phyloP scores from a whole-genome alignment of 2,888 invertebrate genomes.

The Pandemis heparana region DNA sequence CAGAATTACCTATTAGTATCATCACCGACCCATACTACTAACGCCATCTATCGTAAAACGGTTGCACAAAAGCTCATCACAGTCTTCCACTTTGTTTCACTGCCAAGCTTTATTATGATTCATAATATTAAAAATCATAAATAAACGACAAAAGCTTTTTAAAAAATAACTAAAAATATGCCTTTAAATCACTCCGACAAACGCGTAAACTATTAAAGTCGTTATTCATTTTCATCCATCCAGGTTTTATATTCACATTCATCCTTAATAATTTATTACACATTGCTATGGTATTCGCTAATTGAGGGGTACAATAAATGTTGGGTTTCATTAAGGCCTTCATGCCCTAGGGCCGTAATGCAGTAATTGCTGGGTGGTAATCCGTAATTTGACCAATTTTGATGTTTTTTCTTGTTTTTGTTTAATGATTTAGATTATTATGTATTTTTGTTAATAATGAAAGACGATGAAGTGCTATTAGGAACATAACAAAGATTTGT shows the following conservation, averaged over 20 bases:
- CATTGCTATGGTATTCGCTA: conserved; percentile 16
- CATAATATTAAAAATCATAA: no score
- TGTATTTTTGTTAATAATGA: no score
- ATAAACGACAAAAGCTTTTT: background rate
- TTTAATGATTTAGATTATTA: background rate
- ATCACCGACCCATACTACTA: background rate
- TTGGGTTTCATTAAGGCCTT: conserved; percentile 16
- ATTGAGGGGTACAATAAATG: conserved; percentile 18
- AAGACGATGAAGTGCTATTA: no score
- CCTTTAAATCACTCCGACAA: conserved; percentile 15
- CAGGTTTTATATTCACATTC: conserved; percentile 1
- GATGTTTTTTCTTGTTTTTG: background rate
- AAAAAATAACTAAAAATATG: background rate
- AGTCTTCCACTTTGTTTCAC: no score
- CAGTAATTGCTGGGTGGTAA: conserved; percentile 13
- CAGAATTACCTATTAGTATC: no score
- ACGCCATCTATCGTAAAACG: conserved; percentile 5
- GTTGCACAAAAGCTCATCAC: background rate
- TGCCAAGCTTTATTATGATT: no score
- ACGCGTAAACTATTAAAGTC: background rate
- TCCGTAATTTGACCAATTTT: conserved; percentile 19
- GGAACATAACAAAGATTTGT: no score
- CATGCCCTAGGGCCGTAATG: conserved; percentile 4
- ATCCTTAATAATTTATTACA: conserved; percentile 11
- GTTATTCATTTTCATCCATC: background rate